Percentiles rank a stretch among this genome's conserved stretches.
These are phyloP conservation scores for Galbula dea DNA, from an alignment of 2,113 vertebrate species.

Conservation along the genomic window DNA sequence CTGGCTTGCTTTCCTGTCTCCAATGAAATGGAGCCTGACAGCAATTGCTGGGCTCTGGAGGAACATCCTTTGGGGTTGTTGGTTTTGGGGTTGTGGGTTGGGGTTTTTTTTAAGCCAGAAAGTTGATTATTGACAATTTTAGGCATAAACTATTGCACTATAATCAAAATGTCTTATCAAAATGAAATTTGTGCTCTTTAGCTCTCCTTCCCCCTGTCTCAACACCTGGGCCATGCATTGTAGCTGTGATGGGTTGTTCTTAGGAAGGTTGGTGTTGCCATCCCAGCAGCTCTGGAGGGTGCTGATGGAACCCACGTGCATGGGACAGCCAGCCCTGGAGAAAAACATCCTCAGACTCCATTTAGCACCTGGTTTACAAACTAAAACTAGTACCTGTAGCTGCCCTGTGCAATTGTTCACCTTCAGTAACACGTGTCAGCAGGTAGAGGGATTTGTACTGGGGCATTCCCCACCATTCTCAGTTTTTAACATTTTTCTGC, in stretches of 20 bases:
- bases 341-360: neutral
- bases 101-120: neutral
- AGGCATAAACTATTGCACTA: neutral
- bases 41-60: neutral
- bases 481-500: constrained; percentile 70
- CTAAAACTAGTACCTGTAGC: constrained; percentile 11
- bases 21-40: neutral
- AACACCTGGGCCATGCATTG: neutral
- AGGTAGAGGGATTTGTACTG: constrained; percentile 57
- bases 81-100: too few relatives aligned
- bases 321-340: neutral
- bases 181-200: neutral
- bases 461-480: constrained; percentile 47
- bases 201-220: neutral
- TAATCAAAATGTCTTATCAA: neutral
- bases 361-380: constrained; percentile 54
- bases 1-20: neutral
- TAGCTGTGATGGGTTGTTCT: neutral
- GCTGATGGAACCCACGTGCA: neutral
- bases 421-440: constrained; percentile 65
- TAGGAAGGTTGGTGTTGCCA: neutral
- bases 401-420: constrained; percentile 55
- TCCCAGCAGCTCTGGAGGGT: constrained; percentile 1
- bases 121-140: neutral
- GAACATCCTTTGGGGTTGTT: neutral